Evolutionary conservation across 2,888 invertebrate species (phyloP).

Genomic region (Athrips mouffetella): DNA sequence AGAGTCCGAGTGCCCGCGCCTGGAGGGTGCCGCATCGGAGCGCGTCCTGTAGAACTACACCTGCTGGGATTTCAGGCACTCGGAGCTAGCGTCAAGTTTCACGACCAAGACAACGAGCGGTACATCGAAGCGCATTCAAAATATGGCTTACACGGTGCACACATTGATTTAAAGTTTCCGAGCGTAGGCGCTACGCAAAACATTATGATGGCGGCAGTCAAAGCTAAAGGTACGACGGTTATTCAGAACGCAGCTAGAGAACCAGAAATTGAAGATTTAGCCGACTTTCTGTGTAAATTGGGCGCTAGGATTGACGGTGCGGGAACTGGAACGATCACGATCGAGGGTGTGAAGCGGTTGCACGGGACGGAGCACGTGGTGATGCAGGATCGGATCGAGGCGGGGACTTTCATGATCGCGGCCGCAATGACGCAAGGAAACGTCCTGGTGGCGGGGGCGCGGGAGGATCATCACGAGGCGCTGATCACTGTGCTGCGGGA

Average conservation of each 20-base stretch:
- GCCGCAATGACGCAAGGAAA: conserved; percentile 18
- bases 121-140: not conserved
- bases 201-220: conserved; percentile 23
- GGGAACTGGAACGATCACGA: not conserved
- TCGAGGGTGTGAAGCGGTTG: not conserved
- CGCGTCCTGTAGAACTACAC: not conserved
- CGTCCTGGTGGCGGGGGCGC: not conserved
- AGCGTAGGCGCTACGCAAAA: conserved; percentile 26
- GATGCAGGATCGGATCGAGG: conserved; percentile 23
- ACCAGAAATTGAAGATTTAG: conserved; percentile 23
- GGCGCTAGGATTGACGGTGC: conserved; percentile 13
- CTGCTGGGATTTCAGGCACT: not conserved
- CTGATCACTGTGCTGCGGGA: not conserved
- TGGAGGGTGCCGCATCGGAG: not conserved
- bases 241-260: conserved; percentile 24
- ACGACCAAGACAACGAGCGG: not conserved
- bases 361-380: conserved; percentile 10
- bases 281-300: conserved; percentile 21
- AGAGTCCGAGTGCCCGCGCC: not conserved
- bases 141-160: not conserved
- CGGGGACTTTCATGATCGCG: conserved; percentile 26
- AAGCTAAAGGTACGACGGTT: conserved; percentile 19
- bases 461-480: not conserved
- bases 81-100: not conserved
- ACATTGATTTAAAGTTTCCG: conserved; percentile 3